These are phyloP conservation scores for Elmis aenea DNA, from an alignment of 2,888 invertebrate genomes.

Conservation along the genomic window DNA sequence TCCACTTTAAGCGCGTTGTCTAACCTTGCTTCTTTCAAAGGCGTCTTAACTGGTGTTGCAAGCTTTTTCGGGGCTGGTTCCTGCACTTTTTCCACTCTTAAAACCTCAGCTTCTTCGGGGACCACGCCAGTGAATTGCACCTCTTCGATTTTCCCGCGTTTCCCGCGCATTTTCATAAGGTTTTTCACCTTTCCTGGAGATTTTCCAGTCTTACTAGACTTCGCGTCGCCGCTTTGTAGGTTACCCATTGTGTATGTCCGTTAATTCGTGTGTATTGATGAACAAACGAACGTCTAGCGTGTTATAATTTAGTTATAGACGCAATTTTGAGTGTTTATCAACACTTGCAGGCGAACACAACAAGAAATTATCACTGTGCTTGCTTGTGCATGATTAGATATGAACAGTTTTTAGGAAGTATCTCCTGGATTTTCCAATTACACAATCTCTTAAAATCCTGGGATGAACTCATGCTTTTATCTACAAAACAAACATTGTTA, in stretches of 20 bases:
- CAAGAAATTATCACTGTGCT: too few species aligned
- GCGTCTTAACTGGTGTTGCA: neutral
- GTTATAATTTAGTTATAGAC: too few species aligned
- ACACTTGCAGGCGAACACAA: too few species aligned
- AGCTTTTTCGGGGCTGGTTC: neutral
- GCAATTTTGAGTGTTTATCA: too few species aligned
- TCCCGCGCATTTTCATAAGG: slow-evolving; percentile 50
- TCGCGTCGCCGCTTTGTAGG: slow-evolving; percentile 50
- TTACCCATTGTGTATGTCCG: slow-evolving; percentile 54
- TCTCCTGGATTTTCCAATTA: too few species aligned
- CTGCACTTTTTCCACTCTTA: neutral
- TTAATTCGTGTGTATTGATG: too few species aligned
- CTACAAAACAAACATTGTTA: too few species aligned
- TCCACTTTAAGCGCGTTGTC: slow-evolving; percentile 4
- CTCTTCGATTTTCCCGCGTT: slow-evolving; percentile 39
- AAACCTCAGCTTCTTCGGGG: slow-evolving; percentile 25
- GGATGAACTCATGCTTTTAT: too few species aligned
- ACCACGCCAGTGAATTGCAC: slow-evolving; percentile 36
- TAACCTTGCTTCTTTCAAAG: slow-evolving; percentile 10
- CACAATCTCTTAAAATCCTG: too few species aligned
- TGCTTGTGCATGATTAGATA: too few species aligned
- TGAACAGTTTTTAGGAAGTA: too few species aligned
- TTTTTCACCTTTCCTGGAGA: slow-evolving; percentile 56
- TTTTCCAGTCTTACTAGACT: slow-evolving; percentile 51
- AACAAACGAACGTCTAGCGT: too few species aligned